Base-by-base conservation (phyloP, 2,113 vertebrate species). In the Motacilla alba region DNA sequence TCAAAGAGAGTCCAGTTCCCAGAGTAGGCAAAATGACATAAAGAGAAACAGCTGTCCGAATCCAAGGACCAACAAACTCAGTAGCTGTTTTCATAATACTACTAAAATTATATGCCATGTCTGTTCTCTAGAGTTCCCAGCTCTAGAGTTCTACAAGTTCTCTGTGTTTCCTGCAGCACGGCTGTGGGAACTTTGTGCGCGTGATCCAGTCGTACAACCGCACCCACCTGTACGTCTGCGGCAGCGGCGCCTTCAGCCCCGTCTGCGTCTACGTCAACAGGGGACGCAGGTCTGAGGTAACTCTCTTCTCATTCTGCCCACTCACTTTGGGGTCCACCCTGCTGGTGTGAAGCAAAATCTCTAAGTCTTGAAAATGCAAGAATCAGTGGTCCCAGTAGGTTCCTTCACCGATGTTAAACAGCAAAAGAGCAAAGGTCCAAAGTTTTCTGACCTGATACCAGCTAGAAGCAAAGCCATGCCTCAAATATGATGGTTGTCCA, bases 101-200 rank as follows among this genome's bases (percentile, higher is more conserved):
- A 1, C 52, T 68, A 43, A 53, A 60, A 50, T 44, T 12, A 23
- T 2, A 15, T 47, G 31, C 9, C 4, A 1, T 6, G 10, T 43
- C 21, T 75, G 0, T 53, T 68, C 46, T 41, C 16, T 63, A 2
- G 59, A 46, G 13, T 15, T 76, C 11, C 35, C 58, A 43, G 7
- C 35, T 35, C 35, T 35, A 35, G 35, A 35, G 35, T 35, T 35
- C 35, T 35, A 35, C 35, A 35, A 35, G 35, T 55, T 96, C 10
- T 89, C 30, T 73, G 37, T 90, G 17, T 24, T 76, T 66, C 30
- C 95, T 88, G 66, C 87, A 99, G 99, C 99, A 99, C 2, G 99
- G 99, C 87, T 99, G 99, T 96, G 99, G 99, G 59, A 99, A 99
- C 95, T 99, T 99, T 39, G 98, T 99, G 79, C 98, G 99, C 2